These are phyloP conservation scores for Saguinus oedipus DNA, from an alignment of 2,797 vertebrate species.

Conservation along the genomic window DNA sequence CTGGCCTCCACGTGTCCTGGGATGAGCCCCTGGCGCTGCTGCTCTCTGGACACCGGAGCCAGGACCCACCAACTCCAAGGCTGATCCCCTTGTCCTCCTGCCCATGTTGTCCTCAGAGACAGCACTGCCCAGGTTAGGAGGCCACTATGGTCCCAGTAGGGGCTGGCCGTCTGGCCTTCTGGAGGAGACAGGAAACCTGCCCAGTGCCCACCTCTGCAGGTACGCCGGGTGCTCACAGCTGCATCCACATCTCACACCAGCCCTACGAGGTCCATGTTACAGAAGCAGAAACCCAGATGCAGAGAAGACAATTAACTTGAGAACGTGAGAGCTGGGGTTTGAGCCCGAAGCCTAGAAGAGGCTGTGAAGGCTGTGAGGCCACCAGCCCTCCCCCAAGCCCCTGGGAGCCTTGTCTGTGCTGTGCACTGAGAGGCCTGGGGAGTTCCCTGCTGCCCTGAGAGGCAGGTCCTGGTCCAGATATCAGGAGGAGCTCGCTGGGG, in stretches of 20 bases:
- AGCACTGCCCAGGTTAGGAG: not conserved
- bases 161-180: rapidly evolving
- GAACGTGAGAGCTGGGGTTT: not conserved
- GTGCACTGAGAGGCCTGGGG: rapidly evolving
- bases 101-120: not conserved
- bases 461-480: not conserved
- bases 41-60: not conserved
- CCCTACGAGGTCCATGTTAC: not conserved
- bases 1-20: not conserved
- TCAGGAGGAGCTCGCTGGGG: not conserved
- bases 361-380: not conserved
- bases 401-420: not conserved
- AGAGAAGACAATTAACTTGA: not conserved
- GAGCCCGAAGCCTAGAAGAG: not conserved
- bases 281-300: not conserved
- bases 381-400: rapidly evolving
- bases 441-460: not conserved
- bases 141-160: not conserved
- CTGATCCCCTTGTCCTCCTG: not conserved
- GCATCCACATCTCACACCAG: not conserved
- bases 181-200: not conserved
- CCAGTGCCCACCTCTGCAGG: not conserved
- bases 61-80: rapidly evolving
- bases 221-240: rapidly evolving
- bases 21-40: rapidly evolving